Evolutionary conservation across 2,113 vertebrate species (phyloP).

Genomic region (Coracopsis vasa): DNA sequence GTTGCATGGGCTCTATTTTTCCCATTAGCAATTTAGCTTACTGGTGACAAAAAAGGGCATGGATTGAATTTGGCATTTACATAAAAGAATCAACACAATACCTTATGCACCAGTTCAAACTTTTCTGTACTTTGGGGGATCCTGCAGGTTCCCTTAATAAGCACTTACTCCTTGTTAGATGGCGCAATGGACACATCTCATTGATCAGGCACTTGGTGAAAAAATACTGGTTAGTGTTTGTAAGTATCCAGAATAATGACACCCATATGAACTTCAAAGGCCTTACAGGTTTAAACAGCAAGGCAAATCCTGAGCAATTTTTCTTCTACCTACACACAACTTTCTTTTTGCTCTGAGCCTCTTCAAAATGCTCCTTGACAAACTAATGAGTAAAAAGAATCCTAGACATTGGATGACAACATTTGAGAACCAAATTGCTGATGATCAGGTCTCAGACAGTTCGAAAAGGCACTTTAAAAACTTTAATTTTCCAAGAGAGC

Average conservation of each 20-base stretch:
- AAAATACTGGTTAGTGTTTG: neutral
- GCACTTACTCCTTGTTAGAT: neutral
- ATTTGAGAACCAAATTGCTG: neutral
- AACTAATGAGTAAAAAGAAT: neutral
- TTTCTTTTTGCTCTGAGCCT: neutral
- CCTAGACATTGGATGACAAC: neutral
- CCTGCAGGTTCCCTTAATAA: neutral
- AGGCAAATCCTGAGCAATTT: neutral
- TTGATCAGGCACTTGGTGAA: neutral
- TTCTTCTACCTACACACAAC: neutral
- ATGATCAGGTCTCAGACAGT: neutral
- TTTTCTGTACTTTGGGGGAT: neutral
- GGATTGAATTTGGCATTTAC: neutral
- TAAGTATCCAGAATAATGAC: neutral
- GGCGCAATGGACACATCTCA: neutral
- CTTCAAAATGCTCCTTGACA: neutral
- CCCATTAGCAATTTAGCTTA: neutral
- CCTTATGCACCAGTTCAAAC: neutral
- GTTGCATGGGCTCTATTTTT: constrained; percentile 1
- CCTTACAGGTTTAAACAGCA: neutral
- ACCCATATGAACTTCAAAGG: neutral
- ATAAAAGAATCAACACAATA: neutral
- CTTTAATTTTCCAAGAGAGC: neutral
- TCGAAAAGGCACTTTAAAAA: neutral
- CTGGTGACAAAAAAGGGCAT: neutral